Conservation (phyloP, 2,797 vertebrate genomes). For the Microcaecilia unicolor region DNA sequence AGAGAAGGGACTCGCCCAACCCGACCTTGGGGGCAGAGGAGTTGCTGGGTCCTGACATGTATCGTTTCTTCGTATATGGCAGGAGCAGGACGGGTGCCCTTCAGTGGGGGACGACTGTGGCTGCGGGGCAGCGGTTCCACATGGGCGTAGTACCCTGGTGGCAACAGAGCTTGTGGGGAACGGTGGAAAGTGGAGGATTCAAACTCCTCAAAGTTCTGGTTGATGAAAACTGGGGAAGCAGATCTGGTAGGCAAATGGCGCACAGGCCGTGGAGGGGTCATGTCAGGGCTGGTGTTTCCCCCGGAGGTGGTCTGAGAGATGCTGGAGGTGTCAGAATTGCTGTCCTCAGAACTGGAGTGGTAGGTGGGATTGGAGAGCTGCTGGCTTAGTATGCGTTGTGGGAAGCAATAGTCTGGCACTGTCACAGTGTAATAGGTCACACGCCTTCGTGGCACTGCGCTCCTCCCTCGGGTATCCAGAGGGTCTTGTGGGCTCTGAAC, state of each 20-base stretch:
- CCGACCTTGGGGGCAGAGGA: slow-evolving; percentile 51
- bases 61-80: slow-evolving; percentile 46
- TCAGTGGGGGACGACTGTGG: not conserved
- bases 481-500: slow-evolving; percentile 41
- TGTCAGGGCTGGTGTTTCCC: slow-evolving; percentile 35
- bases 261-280: slow-evolving; percentile 18
- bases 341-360: slow-evolving; percentile 65
- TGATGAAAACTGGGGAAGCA: not conserved
- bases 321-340: slow-evolving; percentile 67
- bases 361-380: slow-evolving; percentile 41
- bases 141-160: not conserved
- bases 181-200: slow-evolving; percentile 2
- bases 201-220: not conserved
- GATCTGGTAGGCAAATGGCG: not conserved
- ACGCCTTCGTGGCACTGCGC: slow-evolving; percentile 55
- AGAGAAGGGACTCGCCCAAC: slow-evolving; percentile 61
- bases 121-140: slow-evolving; percentile 16
- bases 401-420: slow-evolving; percentile 43
- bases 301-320: slow-evolving; percentile 59
- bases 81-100: slow-evolving; percentile 32
- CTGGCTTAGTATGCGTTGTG: slow-evolving; percentile 8
- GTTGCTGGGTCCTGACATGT: slow-evolving; percentile 43
- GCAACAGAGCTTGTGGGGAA: slow-evolving; percentile 8
- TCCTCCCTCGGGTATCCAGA: slow-evolving; percentile 54
- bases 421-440: slow-evolving; percentile 60